phyloP scores from a whole-genome alignment of 2,888 invertebrate species.

The Mystacides longicornis region DNA sequence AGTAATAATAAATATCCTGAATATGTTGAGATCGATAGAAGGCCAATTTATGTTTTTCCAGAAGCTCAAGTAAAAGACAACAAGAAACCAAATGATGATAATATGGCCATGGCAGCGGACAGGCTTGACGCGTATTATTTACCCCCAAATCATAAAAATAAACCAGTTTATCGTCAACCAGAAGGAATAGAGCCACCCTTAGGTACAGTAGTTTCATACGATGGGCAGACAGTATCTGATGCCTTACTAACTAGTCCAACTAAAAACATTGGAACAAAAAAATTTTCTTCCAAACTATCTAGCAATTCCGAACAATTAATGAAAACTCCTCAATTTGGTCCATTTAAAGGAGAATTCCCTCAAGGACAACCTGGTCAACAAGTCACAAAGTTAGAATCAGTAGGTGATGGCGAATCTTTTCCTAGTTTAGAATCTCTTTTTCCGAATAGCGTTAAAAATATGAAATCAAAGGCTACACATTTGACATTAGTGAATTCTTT shows the following conservation, averaged over 20 bases:
- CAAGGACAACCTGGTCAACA: slow-evolving; percentile 30
- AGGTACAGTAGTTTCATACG: slow-evolving; percentile 64
- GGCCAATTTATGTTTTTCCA: slow-evolving; percentile 44
- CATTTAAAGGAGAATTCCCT: slow-evolving; percentile 67
- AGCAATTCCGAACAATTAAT: slow-evolving; percentile 51
- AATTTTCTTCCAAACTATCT: slow-evolving; percentile 42
- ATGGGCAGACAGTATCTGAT: slow-evolving; percentile 67
- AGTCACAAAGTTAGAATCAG: slow-evolving; percentile 32
- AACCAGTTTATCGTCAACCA: slow-evolving; percentile 39
- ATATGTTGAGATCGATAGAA: slow-evolving; percentile 40
- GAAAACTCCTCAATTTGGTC: slow-evolving; percentile 66
- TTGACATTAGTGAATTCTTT: slow-evolving; percentile 38
- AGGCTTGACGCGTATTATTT: slow-evolving; percentile 65
- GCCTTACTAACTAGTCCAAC: slow-evolving; percentile 52
- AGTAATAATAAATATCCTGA: slow-evolving; percentile 21
- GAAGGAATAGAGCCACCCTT: slow-evolving; percentile 36
- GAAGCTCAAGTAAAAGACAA: slow-evolving; percentile 32
- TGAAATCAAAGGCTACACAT: slow-evolving; percentile 34
- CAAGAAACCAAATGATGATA: slow-evolving; percentile 36
- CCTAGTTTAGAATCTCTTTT: slow-evolving; percentile 30
- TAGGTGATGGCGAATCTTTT: slow-evolving; percentile 23
- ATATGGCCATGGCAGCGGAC: slow-evolving; percentile 66
- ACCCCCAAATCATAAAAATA: slow-evolving; percentile 57
- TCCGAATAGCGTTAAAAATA: slow-evolving; percentile 30
- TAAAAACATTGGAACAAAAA: slow-evolving; percentile 33